Base-by-base conservation (phyloP, 2,797 vertebrate genomes). In the Acipenser ruthenus region DNA sequence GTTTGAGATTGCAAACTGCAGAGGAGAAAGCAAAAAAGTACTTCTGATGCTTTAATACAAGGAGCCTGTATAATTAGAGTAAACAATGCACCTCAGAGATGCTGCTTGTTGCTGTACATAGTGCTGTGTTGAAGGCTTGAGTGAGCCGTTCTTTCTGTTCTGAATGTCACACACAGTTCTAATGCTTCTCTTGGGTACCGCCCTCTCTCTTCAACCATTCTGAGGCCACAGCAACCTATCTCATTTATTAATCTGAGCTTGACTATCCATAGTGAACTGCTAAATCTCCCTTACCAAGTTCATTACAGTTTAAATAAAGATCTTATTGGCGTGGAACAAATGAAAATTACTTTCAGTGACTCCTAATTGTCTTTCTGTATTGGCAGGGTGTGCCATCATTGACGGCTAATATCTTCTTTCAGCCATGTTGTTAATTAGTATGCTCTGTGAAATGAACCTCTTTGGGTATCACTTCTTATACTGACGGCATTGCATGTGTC, bases 241-340 rank as follows among this genome's bases (percentile, higher is more conserved):
- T 10, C 60, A 7, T n/a, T 69, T 62, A 60, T 64, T 72, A 49
- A 56, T 68, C 62, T 62, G 63, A 64, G 48, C 65, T 63, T 63
- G 67, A 53, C 60, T 65, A 64, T 56, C 50, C 68, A 64, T 68
- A 66, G 62, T 60, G 61, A 68, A 66, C 67, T 69, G 65, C 66
- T 62, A 67, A 62, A 65, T 62, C 63, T 65, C 63, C 51, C 58
- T 53, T 56, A 64, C 37, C 49, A 65, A 72, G 65, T 72, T 71
- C 74, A 74, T 71, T 74, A 71, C 67, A 69, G 69, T 64, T 67
- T 69, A 69, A 75, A 73, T 75, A 75, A 71, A 75, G 67, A 65
- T 69, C 65, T 72, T 67, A 71, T 61, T 56, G 65, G 64, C 63
- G 66, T 68, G 71, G 69, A 74, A 74, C 75, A 76, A 76, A 72